Percentiles rank a stretch among this genome's conserved stretches.
These are phyloP conservation scores for Octonoba sinensis DNA, from an alignment of 2,888 invertebrate genomes.

Conservation along the genomic window DNA sequence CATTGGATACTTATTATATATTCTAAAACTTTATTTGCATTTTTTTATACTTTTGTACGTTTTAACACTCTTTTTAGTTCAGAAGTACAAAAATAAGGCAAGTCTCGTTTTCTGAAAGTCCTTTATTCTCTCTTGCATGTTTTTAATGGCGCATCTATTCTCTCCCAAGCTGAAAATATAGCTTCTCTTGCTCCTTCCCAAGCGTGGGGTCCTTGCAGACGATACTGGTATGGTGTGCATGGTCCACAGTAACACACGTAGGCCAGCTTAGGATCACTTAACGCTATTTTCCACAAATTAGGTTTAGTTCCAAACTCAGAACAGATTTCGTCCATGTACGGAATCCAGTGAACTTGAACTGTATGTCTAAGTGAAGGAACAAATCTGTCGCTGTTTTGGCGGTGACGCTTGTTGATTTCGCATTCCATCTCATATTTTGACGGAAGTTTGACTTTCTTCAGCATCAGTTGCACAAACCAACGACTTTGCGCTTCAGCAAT, in stretches of 20 bases:
- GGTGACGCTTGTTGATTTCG: constrained; percentile 69
- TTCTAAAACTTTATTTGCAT: no score
- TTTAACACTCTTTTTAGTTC: no score
- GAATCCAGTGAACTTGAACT: constrained; percentile 63
- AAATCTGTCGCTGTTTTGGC: constrained; percentile 50
- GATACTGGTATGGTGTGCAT: constrained; percentile 70
- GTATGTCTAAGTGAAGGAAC: constrained; percentile 63
- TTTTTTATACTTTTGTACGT: no score
- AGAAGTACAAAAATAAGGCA: no score
- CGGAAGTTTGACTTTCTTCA: constrained; percentile 69
- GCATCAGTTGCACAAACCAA: constrained; percentile 71
- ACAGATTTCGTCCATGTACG: constrained; percentile 73
- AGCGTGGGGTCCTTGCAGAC: constrained; percentile 70
- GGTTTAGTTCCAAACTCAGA: constrained; percentile 71
- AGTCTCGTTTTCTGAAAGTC: background rate
- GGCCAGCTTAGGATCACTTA: constrained; percentile 68
- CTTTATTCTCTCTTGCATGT: constrained; percentile 24
- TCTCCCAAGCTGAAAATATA: constrained; percentile 68
- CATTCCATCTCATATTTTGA: constrained; percentile 69
- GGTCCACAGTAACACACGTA: constrained; percentile 69
- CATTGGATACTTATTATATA: no score
- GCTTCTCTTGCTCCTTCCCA: constrained; percentile 72
- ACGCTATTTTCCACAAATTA: constrained; percentile 68
- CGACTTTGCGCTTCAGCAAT: constrained; percentile 73
- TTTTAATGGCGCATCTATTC: constrained; percentile 63